phyloP scores from a whole-genome alignment of 2,113 vertebrate genomes.

The Otus sunia region DNA sequence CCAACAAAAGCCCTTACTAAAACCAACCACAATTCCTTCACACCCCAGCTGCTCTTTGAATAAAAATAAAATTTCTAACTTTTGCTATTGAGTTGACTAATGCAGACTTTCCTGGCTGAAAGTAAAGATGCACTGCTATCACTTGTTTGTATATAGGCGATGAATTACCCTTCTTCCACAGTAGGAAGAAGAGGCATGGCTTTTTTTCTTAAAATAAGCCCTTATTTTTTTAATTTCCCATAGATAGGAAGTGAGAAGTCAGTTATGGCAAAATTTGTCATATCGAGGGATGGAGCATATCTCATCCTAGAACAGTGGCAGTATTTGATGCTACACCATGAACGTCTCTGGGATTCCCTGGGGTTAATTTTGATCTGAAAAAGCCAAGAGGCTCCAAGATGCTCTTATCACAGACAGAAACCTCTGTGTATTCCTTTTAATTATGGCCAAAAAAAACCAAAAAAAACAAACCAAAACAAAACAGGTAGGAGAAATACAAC shows the following conservation, averaged over 20 bases:
- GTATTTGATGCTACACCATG: background rate
- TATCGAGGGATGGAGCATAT: background rate
- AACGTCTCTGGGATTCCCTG: background rate
- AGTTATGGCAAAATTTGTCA: background rate
- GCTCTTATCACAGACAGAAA: background rate
- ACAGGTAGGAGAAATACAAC: background rate
- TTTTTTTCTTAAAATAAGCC: background rate
- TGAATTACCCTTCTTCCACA: background rate
- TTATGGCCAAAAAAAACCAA: background rate
- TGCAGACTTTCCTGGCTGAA: background rate
- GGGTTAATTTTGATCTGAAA: background rate
- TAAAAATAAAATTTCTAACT: background rate
- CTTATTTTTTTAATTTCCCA: background rate
- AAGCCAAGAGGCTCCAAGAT: background rate
- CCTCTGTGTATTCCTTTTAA: background rate
- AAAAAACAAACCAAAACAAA: background rate
- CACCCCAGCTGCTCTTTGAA: background rate
- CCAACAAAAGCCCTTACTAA: background rate
- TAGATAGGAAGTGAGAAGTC: background rate
- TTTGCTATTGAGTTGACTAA: background rate
- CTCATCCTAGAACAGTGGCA: background rate
- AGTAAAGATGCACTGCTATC: background rate
- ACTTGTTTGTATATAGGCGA: background rate
- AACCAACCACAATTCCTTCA: background rate
- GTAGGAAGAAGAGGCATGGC: rapidly evolving